Conservation (phyloP, 2,888 invertebrate species). For the Apamea crenata region DNA sequence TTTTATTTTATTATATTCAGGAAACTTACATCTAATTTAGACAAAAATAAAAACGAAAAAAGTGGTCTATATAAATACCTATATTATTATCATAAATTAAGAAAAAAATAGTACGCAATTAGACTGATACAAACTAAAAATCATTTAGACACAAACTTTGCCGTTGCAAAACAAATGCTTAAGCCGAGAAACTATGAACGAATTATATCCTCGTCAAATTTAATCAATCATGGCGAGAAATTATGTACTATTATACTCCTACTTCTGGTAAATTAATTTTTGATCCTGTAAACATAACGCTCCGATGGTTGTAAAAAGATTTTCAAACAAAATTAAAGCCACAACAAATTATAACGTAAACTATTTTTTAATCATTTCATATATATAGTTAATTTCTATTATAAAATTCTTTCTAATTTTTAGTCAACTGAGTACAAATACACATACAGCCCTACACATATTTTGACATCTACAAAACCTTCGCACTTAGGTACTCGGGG, state of each 20-base stretch:
- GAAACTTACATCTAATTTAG: background rate
- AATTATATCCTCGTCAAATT: background rate
- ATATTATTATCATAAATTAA: background rate
- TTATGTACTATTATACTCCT: too few species aligned
- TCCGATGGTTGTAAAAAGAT: background rate
- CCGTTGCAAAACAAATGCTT: background rate
- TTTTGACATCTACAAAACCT: background rate
- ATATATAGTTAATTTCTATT: background rate
- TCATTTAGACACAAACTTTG: background rate
- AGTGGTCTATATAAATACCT: background rate
- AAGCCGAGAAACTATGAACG: background rate
- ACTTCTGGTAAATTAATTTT: conserved; percentile 6
- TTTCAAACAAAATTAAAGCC: background rate
- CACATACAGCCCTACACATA: background rate
- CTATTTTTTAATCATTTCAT: background rate
- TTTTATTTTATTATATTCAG: background rate
- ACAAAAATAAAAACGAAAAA: background rate
- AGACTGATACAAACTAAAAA: background rate
- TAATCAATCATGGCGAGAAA: too few species aligned
- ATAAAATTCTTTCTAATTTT: background rate
- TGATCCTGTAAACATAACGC: background rate
- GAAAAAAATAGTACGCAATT: background rate
- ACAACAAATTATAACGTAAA: background rate
- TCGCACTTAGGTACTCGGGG: background rate
- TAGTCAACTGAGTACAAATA: background rate